phyloP scores from a whole-genome alignment of 2,888 invertebrate species.

The Eugnorisma glareosa region DNA sequence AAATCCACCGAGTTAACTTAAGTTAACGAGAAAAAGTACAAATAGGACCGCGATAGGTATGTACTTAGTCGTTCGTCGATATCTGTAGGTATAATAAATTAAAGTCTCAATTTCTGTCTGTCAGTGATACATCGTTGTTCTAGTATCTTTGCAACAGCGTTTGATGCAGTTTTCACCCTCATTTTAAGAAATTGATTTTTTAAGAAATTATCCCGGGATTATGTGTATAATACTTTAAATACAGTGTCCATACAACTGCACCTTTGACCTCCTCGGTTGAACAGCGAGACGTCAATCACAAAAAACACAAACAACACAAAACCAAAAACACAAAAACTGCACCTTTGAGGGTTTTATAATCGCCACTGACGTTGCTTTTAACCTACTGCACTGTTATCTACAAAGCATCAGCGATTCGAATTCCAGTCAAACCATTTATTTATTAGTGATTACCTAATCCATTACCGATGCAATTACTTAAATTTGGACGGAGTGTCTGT shows the following conservation, averaged over 20 bases:
- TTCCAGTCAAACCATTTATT: background rate
- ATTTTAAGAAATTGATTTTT: background rate
- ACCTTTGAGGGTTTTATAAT: background rate
- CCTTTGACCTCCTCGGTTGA: too few species aligned
- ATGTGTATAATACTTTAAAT: background rate
- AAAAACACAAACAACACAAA: too few species aligned
- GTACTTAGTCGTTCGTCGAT: background rate
- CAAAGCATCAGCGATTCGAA: background rate
- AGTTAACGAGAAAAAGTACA: conserved; percentile 16
- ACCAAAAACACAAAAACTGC: too few species aligned
- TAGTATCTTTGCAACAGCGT: background rate
- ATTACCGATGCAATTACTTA: background rate
- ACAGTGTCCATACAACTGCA: background rate
- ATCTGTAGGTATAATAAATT: background rate
- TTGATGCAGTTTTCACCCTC: background rate
- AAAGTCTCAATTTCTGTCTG: background rate
- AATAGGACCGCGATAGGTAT: background rate
- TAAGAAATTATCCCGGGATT: background rate
- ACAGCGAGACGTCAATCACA: too few species aligned
- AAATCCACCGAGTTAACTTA: conserved; percentile 25
- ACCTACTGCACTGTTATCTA: background rate
- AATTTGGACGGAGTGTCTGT: background rate
- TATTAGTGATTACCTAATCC: background rate
- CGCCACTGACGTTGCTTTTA: background rate
- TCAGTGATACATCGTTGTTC: background rate